These are phyloP conservation scores for Himalopsyche anomala DNA, from an alignment of 2,888 invertebrate species.

Conservation along the genomic window DNA sequence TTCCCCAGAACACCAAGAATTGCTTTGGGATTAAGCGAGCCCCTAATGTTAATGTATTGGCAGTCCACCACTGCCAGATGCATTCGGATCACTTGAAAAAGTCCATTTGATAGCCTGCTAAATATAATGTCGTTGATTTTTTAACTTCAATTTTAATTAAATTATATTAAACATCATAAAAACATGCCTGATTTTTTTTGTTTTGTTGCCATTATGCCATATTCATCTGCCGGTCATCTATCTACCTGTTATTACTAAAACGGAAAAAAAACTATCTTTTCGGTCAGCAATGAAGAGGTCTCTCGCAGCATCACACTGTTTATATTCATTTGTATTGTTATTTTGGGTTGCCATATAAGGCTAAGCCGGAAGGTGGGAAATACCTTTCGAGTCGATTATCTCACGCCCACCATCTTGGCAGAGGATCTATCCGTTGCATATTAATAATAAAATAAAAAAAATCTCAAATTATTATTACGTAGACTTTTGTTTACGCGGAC, in stretches of 20 bases:
- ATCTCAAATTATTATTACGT: neutral
- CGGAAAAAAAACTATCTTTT: neutral
- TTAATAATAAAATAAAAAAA: neutral
- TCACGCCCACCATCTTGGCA: slow-evolving; percentile 23
- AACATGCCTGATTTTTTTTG: neutral
- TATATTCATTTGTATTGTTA: neutral
- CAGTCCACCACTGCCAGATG: no score
- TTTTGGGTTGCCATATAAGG: slow-evolving; percentile 24
- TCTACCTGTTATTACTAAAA: neutral
- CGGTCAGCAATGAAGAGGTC: slow-evolving; percentile 25
- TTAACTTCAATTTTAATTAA: no score
- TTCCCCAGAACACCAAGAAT: no score
- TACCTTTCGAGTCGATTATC: slow-evolving; percentile 31
- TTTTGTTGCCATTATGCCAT: neutral
- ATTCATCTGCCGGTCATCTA: neutral
- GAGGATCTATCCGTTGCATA: slow-evolving; percentile 28
- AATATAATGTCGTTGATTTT: no score
- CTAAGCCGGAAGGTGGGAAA: slow-evolving; percentile 46
- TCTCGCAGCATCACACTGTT: neutral
- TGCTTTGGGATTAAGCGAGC: no score
- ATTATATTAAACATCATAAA: no score
- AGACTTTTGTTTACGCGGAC: neutral
- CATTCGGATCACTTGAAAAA: no score
- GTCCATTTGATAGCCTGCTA: no score
- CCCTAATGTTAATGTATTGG: no score